Evolutionary conservation across 2,888 invertebrate genomes (phyloP).

Genomic region (Zeuzera pyrina): DNA sequence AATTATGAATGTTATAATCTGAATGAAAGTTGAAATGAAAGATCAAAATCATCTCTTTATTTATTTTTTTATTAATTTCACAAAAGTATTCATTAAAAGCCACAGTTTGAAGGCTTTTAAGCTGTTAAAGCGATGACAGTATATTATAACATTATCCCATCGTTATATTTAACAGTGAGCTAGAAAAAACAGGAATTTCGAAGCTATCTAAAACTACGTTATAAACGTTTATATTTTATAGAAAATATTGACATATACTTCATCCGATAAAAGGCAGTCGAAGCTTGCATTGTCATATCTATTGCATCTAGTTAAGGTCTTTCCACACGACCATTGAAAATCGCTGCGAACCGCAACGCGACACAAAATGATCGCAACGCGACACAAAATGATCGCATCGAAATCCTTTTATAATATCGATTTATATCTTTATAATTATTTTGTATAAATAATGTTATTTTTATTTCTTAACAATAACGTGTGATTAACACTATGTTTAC

Average conservation of each 20-base stretch:
- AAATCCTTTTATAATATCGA: too few relatives aligned
- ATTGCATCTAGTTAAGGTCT: slow-evolving; percentile 34
- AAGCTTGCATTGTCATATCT: slow-evolving; percentile 49
- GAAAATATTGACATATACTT: slow-evolving; percentile 62
- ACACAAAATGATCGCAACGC: too few relatives aligned
- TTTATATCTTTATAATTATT: slow-evolving; percentile 26
- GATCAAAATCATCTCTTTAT: slow-evolving; percentile 2
- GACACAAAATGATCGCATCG: too few relatives aligned
- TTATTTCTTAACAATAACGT: slow-evolving; percentile 54
- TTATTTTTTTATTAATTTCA: slow-evolving; percentile 71
- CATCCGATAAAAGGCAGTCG: slow-evolving; percentile 53
- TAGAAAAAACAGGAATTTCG: slow-evolving; percentile 48
- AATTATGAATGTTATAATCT: too few relatives aligned
- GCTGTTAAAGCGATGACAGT: slow-evolving; percentile 65
- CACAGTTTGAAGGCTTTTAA: slow-evolving; percentile 71
- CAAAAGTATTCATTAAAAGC: slow-evolving; percentile 71
- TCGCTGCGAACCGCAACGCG: too few relatives aligned
- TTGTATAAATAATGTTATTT: slow-evolving; percentile 58
- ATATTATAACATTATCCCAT: slow-evolving; percentile 30
- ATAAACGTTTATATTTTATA: slow-evolving; percentile 60
- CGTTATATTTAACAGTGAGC: slow-evolving; percentile 47
- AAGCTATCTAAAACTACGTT: slow-evolving; percentile 63
- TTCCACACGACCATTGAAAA: neutral
- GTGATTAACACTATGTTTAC: slow-evolving; percentile 65
- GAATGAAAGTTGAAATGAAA: slow-evolving; percentile 1